Conservation (phyloP, 2,113 vertebrate species). For the Sceloporus tristichus region DNA sequence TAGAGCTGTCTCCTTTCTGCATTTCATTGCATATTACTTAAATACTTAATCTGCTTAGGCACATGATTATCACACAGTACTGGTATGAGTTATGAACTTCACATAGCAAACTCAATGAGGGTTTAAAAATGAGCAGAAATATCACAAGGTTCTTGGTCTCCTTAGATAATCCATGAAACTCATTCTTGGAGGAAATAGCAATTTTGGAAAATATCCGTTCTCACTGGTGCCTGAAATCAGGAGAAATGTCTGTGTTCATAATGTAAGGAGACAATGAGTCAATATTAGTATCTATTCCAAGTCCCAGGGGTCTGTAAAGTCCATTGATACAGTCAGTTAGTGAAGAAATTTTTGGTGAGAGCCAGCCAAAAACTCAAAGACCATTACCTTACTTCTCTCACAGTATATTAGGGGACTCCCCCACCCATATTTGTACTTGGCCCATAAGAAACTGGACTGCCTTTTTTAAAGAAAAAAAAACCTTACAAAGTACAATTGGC, state of each 20-base stretch:
- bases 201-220: background rate
- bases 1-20: background rate
- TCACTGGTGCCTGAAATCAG: background rate
- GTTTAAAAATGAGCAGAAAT: background rate
- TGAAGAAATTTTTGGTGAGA: background rate
- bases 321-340: too few relatives aligned
- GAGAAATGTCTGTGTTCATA: background rate
- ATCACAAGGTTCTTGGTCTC: background rate
- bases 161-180: conserved; percentile 9
- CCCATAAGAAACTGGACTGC: background rate
- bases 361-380: background rate
- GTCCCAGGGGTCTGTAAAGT: background rate
- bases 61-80: background rate
- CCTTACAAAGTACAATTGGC: too few relatives aligned
- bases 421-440: background rate
- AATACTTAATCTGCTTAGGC: conserved; percentile 22
- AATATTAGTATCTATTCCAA: background rate
- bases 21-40: conserved; percentile 31
- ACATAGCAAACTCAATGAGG: background rate
- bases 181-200: background rate
- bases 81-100: background rate
- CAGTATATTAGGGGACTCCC: background rate
- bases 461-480: too few relatives aligned
- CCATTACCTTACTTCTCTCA: background rate
- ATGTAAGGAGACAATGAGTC: background rate